Evolutionary conservation across 2,113 vertebrate species (phyloP).

Genomic region (Sphaerodactylus townsendi): DNA sequence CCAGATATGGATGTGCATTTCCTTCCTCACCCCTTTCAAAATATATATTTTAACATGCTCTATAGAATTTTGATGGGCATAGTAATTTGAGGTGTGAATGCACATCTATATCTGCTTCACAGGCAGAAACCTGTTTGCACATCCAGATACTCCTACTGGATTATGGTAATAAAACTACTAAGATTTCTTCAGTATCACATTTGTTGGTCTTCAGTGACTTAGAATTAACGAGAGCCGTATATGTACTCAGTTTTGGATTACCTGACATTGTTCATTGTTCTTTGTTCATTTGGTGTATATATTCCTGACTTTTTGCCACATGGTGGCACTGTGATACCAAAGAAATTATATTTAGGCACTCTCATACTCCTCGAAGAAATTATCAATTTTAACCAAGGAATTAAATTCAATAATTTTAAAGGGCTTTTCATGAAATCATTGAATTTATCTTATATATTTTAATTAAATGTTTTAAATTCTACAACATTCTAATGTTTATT

Average conservation of each 20-base stretch:
- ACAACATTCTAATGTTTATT: neutral
- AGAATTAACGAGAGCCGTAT: neutral
- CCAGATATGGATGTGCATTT: neutral
- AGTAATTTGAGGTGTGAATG: neutral
- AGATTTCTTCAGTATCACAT: neutral
- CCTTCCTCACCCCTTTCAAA: neutral
- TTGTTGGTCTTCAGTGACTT: neutral
- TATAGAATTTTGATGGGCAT: neutral
- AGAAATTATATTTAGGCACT: neutral
- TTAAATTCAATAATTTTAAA: neutral
- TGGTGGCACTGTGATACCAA: constrained; percentile 47
- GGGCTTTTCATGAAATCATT: neutral
- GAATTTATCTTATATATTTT: neutral
- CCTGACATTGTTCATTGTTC: too few relatives aligned
- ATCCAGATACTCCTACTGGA: neutral
- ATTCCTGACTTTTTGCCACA: constrained; percentile 31
- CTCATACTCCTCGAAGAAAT: neutral
- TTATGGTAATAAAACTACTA: neutral
- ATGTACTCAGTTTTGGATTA: neutral
- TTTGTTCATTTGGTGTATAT: neutral
- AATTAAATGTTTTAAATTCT: neutral
- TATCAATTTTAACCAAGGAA: fast-evolving
- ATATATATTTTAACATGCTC: neutral
- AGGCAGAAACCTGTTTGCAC: neutral
- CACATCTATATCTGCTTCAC: neutral